Base-by-base conservation (phyloP, 1,140 invertebrate genomes). In the Achatina immaculata region DNA sequence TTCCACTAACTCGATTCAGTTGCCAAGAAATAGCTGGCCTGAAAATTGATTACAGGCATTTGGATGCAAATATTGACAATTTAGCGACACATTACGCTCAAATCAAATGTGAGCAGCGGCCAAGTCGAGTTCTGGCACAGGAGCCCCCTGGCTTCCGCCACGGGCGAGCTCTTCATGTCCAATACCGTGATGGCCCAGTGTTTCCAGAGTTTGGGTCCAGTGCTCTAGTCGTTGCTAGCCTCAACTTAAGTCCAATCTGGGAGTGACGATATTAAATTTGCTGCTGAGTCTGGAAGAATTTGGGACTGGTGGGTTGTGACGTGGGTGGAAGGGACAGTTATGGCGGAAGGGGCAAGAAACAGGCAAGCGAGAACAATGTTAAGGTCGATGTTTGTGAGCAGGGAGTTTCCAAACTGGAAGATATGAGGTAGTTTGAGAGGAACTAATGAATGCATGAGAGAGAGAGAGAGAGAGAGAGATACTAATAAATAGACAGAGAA, bases 41-140 rank as follows among this genome's bases (percentile, higher is more conserved):
- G 81, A 80, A 83, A 73, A 83, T 66, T 84, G 83, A 84, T 84
- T 84, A 84, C 58, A 77, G 83, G 71, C 78, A 84, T 84, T 84
- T 81, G 76, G 80, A 82, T 81, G 83, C 80, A 84, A 84, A 84
- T 84, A 84, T 84, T 84, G 83, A 82, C 83, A 84, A 83, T 84
- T 84, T 83, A 77, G 74, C 81, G 79, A 74, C 43, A 81, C 83
- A 81, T 84, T 84, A 84, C 78, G 69, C 69, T 66, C 79, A 81
- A 83, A 84, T 83, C 80, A 55, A 84, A 84, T 84, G 81, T 83
- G 79, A 65, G 78, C 81, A 82, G 43, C 66, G 68, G 38, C 31
- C 48, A 38, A 66, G 82, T 58, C 69, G 45, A 58, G 58, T 58
- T 42, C 62, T 42, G 34, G 7, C 51, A 24, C 24, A 45, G 31